phyloP scores from a whole-genome alignment of 92 coral and sea anemone genomes.

The Epizoanthus stellaris region DNA sequence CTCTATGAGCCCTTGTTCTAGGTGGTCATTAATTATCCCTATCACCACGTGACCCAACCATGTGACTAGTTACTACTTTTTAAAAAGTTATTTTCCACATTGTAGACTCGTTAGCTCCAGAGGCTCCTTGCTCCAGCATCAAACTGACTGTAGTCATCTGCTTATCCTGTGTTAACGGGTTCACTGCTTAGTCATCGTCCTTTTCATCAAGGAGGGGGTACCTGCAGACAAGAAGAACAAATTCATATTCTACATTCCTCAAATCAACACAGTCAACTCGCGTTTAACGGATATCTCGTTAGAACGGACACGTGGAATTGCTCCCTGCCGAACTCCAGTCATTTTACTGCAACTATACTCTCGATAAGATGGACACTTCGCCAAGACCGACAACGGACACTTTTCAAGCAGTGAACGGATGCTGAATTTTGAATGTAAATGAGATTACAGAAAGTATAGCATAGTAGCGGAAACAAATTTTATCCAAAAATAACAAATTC shows the following conservation, averaged over 20 bases:
- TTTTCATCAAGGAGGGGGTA: conserved; percentile 78
- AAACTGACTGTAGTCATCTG: background rate
- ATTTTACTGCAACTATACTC: too few species aligned
- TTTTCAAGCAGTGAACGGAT: too few species aligned
- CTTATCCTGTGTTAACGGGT: background rate
- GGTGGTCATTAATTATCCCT: background rate
- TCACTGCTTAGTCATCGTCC: conserved; percentile 65
- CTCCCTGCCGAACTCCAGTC: too few species aligned
- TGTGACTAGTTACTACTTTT: background rate
- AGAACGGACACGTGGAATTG: too few species aligned
- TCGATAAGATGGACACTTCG: too few species aligned
- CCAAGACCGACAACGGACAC: too few species aligned
- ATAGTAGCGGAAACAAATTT: too few species aligned
- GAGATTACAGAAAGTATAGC: too few species aligned
- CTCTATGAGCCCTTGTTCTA: background rate
- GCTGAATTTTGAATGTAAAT: too few species aligned
- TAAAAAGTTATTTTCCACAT: background rate
- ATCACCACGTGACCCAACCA: conserved; percentile 1
- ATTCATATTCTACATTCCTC: background rate
- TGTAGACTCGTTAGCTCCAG: background rate
- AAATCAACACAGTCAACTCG: background rate
- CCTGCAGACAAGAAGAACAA: conserved; percentile 54
- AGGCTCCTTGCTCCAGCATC: background rate
- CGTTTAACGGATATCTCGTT: too few species aligned
- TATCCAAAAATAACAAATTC: too few species aligned